Evolutionary conservation across 2,113 vertebrate genomes (phyloP).

Genomic region (Zosterops lateralis): DNA sequence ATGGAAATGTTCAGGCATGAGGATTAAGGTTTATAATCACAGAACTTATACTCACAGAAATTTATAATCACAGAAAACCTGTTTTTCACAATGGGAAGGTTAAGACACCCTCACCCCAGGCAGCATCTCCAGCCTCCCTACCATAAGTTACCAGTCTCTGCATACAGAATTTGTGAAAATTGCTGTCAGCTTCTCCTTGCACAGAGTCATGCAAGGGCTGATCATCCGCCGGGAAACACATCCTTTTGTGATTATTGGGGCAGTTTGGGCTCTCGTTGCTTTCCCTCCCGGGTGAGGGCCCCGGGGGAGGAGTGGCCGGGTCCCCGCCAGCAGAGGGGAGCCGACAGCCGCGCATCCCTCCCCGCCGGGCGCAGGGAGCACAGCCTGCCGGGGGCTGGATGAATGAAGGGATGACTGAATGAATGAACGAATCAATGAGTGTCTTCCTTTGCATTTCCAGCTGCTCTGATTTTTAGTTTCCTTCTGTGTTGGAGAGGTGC

Average conservation of each 20-base stretch:
- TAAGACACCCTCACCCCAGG: background rate
- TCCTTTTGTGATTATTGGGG: rapidly evolving
- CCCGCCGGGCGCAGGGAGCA: rapidly evolving
- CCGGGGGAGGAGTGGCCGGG: rapidly evolving
- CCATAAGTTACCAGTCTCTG: rapidly evolving
- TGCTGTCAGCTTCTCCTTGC: background rate
- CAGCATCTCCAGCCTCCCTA: background rate
- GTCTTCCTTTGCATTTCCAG: background rate
- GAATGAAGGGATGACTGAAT: background rate
- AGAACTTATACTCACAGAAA: background rate
- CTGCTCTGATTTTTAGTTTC: background rate
- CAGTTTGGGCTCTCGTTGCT: background rate
- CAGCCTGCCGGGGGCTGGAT: background rate
- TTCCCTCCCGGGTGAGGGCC: rapidly evolving
- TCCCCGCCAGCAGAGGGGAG: background rate
- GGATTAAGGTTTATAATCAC: background rate
- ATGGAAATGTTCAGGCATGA: background rate
- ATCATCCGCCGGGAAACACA: background rate
- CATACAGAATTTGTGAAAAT: background rate
- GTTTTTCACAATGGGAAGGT: background rate
- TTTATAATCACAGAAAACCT: background rate
- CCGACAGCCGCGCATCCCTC: background rate
- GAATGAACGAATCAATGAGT: background rate
- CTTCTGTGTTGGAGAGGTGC: background rate
- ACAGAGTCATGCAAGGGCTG: background rate